Evolutionary conservation across 2,888 invertebrate genomes (phyloP).

Genomic region (Caenorhabditis sp.): DNA sequence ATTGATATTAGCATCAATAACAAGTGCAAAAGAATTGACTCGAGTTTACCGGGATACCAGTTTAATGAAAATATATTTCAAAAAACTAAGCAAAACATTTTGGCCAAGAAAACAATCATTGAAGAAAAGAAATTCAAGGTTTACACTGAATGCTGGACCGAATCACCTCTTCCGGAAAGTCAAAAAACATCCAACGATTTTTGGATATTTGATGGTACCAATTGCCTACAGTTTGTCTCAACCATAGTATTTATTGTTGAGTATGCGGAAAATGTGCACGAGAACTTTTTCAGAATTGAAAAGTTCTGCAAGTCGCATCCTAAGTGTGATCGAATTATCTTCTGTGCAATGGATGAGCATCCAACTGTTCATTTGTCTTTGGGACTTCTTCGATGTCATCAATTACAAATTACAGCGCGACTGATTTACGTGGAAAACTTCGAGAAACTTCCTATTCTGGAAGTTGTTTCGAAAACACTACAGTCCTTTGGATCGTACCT

Average conservation of each 20-base stretch:
- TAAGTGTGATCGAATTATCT: not conserved
- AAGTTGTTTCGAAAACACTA: slow-evolving; percentile 3
- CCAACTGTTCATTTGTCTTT: slow-evolving; percentile 24
- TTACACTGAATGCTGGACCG: slow-evolving; percentile 6
- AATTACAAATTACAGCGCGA: slow-evolving; percentile 6
- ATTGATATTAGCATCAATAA: slow-evolving; percentile 44
- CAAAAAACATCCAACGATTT: not conserved
- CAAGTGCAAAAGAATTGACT: slow-evolving; percentile 10
- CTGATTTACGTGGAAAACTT: slow-evolving; percentile 52
- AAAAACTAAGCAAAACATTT: no score
- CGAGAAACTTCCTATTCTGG: slow-evolving; percentile 3
- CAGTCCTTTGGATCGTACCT: not conserved
- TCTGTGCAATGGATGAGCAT: slow-evolving; percentile 13
- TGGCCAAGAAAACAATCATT: no score
- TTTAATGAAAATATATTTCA: slow-evolving; percentile 59
- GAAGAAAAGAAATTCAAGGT: not conserved
- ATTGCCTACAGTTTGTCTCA: not conserved
- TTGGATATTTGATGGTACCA: not conserved
- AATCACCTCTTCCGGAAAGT: not conserved
- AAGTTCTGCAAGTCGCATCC: not conserved
- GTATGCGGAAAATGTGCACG: not conserved
- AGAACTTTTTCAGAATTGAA: slow-evolving; percentile 29
- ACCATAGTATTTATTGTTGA: not conserved
- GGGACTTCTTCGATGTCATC: slow-evolving; percentile 46
- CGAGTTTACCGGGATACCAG: slow-evolving; percentile 61